Conservation (phyloP, 2,888 invertebrate genomes). For the Automeris io region DNA sequence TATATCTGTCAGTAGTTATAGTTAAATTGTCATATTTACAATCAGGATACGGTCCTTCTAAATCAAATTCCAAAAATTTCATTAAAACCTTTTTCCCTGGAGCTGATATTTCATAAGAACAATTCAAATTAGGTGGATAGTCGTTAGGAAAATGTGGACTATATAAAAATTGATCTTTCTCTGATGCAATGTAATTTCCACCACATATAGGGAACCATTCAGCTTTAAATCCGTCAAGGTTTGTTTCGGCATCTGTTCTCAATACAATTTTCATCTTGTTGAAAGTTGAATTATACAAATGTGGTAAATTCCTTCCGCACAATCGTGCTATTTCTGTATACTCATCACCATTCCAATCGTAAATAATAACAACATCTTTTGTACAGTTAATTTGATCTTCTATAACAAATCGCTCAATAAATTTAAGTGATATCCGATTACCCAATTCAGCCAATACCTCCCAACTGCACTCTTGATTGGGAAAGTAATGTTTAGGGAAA, state of each 20-base stretch:
- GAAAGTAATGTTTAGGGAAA: conserved; percentile 81
- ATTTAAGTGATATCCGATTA: conserved; percentile 81
- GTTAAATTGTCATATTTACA: conserved; percentile 77
- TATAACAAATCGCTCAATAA: conserved; percentile 84
- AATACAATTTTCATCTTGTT: conserved; percentile 83
- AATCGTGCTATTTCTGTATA: conserved; percentile 76
- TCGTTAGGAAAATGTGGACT: conserved; percentile 85
- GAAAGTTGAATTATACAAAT: conserved; percentile 77
- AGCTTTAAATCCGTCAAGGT: conserved; percentile 85
- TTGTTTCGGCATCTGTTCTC: conserved; percentile 79
- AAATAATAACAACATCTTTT: conserved; percentile 84
- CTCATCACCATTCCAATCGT: conserved; percentile 70
- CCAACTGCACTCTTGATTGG: conserved; percentile 89
- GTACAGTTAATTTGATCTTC: conserved; percentile 82
- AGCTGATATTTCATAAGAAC: conserved; percentile 80
- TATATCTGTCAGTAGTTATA: conserved; percentile 27
- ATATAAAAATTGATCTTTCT: conserved; percentile 68
- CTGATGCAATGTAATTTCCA: conserved; percentile 77
- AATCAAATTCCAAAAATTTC: conserved; percentile 78
- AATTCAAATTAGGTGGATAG: conserved; percentile 78
- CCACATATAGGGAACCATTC: conserved; percentile 83
- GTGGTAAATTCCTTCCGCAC: conserved; percentile 82
- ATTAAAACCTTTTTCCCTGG: conserved; percentile 62
- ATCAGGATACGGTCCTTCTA: conserved; percentile 50
- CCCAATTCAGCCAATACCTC: conserved; percentile 80